Base-by-base conservation (phyloP, 53 echinoderm and acorn worm genomes). In the Crossaster papposus region DNA sequence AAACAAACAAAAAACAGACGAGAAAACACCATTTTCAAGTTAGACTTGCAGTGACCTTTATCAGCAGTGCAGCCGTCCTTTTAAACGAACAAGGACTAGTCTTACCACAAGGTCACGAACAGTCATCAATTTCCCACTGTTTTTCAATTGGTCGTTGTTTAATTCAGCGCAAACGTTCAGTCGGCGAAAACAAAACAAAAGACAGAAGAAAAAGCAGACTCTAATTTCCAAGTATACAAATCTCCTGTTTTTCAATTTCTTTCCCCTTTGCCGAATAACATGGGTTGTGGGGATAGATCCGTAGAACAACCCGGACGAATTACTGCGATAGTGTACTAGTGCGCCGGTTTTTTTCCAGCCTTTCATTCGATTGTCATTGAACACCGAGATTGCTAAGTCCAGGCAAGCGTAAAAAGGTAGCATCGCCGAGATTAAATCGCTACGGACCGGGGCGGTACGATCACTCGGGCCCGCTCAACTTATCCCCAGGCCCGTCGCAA, bases 301-400 rank as follows among this genome's bases (percentile, higher is more conserved):
- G 34, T 33, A 20, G 32, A 58, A 54, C 54, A 55, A 30, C 80
- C 26, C 14, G 1, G 2, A 2, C 80, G 79, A 23, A 80, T 80
- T 55, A 80, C 36, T 13, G 35, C 15, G 62, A 11, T 26, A 9
- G 10, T 14, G 54, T 28, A 80, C 55, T 31, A 3, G 20, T 32
- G 30, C 29, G 30, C 53, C 53, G 23, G 31, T 44, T 44, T 44
- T 44, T 73, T 53, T 55, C 54, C 30, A 34, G 34, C 81, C 44
- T 44, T 74, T 85, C 85, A 74, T 85, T 85, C 54, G 85, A 85
- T 85, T 85, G 73, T 85, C 74, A 85, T 74, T 52, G 85, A 85
- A 74, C 70, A 22, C 11, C 22, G 73, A 85, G 85, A 85, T 85
- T 85, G 85, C 30, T 22, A 18, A 31, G 85, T 31, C 54, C 85